A percentile compares a stretch with the other conserved stretches of the same genome.
phyloP scores from a whole-genome alignment of 1,140 invertebrate genomes.

The Oscheius sp. region DNA sequence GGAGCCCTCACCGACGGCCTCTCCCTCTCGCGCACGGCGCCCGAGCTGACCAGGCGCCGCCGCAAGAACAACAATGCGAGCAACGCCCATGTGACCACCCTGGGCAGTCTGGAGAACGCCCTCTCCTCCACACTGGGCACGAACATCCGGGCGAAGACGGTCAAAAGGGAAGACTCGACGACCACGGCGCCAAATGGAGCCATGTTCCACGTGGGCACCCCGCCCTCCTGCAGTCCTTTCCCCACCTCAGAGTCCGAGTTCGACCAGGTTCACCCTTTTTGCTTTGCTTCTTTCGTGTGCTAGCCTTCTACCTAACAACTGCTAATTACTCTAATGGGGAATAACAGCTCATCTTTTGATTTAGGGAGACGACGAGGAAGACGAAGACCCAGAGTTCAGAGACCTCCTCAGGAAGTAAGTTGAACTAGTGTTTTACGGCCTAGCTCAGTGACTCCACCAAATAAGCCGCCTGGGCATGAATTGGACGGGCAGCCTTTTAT shows the following conservation, averaged over 20 bases:
- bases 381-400: slow-evolving; percentile 16
- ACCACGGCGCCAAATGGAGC: slow-evolving; percentile 7
- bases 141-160: slow-evolving; percentile 7
- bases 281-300: not conserved
- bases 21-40: slow-evolving; percentile 9
- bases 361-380: slow-evolving; percentile 12
- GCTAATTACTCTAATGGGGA: not conserved
- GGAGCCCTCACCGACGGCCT: not conserved
- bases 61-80: slow-evolving; percentile 1
- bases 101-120: slow-evolving; percentile 20
- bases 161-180: too few relatives aligned
- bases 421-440: not conserved
- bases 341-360: not conserved
- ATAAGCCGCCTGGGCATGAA: too few relatives aligned
- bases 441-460: too few relatives aligned
- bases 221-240: slow-evolving; percentile 9
- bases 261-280: slow-evolving; percentile 4
- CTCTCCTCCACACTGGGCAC: slow-evolving; percentile 23
- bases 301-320: not conserved
- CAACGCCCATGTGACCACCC: too few relatives aligned
- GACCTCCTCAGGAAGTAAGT: slow-evolving; percentile 16
- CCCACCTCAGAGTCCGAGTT: slow-evolving; percentile 23
- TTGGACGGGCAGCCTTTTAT: too few relatives aligned
- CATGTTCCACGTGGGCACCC: slow-evolving; percentile 18
- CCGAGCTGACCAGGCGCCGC: not conserved